These are phyloP conservation scores for Tenodera sinensis DNA, from an alignment of 2,888 invertebrate genomes.

Conservation along the genomic window DNA sequence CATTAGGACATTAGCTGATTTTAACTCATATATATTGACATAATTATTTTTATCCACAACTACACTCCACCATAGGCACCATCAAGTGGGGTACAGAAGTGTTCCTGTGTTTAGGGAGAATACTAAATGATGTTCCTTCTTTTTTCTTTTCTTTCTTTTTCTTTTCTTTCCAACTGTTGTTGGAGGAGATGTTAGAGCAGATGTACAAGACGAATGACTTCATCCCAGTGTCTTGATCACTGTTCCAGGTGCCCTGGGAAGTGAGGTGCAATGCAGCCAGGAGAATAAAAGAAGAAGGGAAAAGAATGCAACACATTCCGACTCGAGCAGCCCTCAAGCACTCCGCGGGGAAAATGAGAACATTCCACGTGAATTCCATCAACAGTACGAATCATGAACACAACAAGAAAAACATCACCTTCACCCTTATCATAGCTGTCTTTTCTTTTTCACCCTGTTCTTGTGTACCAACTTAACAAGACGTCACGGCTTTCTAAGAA, in stretches of 20 bases:
- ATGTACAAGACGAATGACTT: neutral
- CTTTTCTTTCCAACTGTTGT: no score
- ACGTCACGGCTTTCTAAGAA: neutral
- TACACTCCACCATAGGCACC: no score
- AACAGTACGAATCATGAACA: neutral
- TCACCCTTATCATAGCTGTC: neutral
- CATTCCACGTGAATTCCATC: neutral
- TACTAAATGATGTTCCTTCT: no score
- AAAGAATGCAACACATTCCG: neutral
- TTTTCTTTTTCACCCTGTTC: neutral
- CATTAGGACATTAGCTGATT: no score
- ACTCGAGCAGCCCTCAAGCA: neutral
- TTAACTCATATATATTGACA: no score
- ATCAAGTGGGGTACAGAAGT: no score
- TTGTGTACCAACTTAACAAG: neutral
- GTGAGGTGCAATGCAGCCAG: neutral
- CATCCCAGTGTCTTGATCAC: neutral
- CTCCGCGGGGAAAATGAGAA: neutral
- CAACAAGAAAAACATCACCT: neutral
- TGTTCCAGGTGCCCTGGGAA: neutral
- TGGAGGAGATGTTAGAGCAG: neutral
- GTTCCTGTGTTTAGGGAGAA: no score
- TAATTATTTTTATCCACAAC: no score
- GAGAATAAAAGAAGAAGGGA: neutral
- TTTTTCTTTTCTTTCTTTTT: no score